Conservation (phyloP, 2,797 vertebrate species). For the Menidia menidia region DNA sequence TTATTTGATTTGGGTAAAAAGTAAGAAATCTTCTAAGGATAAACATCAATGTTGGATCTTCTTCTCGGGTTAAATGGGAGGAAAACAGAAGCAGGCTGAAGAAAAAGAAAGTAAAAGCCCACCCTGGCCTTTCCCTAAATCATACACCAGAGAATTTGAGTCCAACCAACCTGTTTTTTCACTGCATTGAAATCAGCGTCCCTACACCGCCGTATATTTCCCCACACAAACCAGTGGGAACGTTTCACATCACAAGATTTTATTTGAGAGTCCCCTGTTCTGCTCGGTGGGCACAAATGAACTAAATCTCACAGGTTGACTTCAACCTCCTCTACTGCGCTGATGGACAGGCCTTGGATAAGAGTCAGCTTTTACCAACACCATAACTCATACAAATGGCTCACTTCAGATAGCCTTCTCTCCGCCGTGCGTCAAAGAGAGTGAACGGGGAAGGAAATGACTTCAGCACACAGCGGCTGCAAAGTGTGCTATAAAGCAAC, state of each 20-base stretch:
- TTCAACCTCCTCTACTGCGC: not conserved
- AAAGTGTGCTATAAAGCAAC: slow-evolving; percentile 51
- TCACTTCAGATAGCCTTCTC: slow-evolving; percentile 25
- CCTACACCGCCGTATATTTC: not conserved
- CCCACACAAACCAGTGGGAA: no score
- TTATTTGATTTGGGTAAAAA: no score
- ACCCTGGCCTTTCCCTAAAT: not conserved
- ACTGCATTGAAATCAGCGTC: not conserved
- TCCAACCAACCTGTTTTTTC: not conserved
- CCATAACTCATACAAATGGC: slow-evolving; percentile 35
- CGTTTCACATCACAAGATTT: not conserved
- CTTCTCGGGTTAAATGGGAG: not conserved
- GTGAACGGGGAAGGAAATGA: slow-evolving; percentile 22
- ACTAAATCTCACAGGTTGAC: slow-evolving; percentile 8
- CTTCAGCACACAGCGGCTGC: slow-evolving; percentile 36
- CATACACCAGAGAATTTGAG: not conserved
- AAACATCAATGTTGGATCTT: not conserved
- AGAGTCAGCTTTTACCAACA: slow-evolving; percentile 36
- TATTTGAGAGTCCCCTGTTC: not conserved
- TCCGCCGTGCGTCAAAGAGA: not conserved
- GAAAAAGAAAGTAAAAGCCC: not conserved
- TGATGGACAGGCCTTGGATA: slow-evolving; percentile 19
- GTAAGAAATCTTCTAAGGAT: no score
- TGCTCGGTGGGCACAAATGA: not conserved
- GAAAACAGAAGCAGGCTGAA: not conserved